phyloP scores from a whole-genome alignment of 2,888 invertebrate genomes.

The Endomychus coccineus region DNA sequence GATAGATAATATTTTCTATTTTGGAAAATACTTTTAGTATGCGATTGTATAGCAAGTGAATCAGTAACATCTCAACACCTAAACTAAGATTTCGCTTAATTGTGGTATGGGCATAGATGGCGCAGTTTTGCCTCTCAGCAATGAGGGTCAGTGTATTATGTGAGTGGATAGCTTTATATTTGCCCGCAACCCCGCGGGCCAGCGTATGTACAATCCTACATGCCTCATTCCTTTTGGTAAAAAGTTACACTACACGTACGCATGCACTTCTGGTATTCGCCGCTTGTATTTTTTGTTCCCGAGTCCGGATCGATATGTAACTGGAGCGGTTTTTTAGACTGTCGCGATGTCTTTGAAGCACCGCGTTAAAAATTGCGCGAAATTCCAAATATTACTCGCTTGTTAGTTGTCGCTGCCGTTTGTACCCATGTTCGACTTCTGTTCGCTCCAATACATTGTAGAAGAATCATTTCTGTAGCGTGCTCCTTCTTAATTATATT shows the following conservation, averaged over 20 bases:
- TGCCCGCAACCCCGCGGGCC: no score
- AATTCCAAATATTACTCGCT: constrained; percentile 46
- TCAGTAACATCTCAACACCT: no score
- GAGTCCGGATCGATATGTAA: constrained; percentile 42
- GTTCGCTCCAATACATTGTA: constrained; percentile 1
- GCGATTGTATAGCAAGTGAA: no score
- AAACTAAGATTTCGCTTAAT: no score
- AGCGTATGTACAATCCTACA: constrained; percentile 29
- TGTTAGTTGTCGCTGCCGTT: constrained; percentile 38
- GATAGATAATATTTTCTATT: no score
- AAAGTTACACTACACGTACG: constrained; percentile 38
- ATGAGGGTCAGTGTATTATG: no score
- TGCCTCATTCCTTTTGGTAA: constrained; percentile 37
- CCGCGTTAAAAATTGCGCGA: constrained; percentile 46
- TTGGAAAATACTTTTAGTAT: no score
- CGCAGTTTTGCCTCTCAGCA: no score
- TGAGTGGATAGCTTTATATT: no score
- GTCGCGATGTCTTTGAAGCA: constrained; percentile 38
- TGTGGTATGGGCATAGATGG: no score
- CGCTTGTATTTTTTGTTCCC: constrained; percentile 31
- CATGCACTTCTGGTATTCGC: constrained; percentile 40
- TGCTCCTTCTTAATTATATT: no score
- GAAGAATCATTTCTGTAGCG: no score
- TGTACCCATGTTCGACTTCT: constrained; percentile 7
- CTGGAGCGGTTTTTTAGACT: constrained; percentile 40